Base-by-base conservation (phyloP, 2,797 vertebrate genomes). In the Chiloscyllium punctatum region DNA sequence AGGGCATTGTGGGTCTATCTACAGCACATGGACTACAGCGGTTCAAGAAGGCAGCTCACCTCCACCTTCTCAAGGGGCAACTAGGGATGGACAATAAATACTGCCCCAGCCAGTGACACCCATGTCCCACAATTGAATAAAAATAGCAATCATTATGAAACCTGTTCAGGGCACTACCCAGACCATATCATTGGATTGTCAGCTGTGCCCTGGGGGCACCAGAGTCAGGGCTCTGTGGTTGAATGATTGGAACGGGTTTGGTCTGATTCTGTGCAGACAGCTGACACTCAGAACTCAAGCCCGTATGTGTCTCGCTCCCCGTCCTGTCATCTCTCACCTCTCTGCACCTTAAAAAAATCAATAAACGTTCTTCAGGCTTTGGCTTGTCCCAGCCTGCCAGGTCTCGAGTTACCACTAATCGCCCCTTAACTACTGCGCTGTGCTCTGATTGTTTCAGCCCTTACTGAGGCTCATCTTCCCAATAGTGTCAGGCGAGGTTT, bases 401-500 rank as follows among this genome's bases (percentile, higher is more conserved):
- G 66, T 69, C 62, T 92, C 62, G 23, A 42, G 90, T 42, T 92
- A 92, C n/a, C 66, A 69, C 66, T 92, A 92, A 69, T 92, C 66
- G n/a, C n/a, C n/a, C 37, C 66, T 42, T 92, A 92, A 92, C 90
- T 42, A 16, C 8, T 69, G 62, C 90, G 42, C 62, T 42, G 18
- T 69, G 62, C 66, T 68, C 23, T 69, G 90, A 92, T 92, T 92
- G 90, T 37, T 69, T 92, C n/a, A 92, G 69, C 66, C 90, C 53
- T 68, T 92, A n/a, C 90, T 42, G 21, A 21, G 9, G 66, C 62
- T 92, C 66, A 69, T 92, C 90, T 92, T 92, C 62, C 90, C 62
- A 69, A 37, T 42, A 9, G 90, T 42, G 90, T 68, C 62, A 92
- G 69, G 57, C 62, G 42, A 23, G 48, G 66, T 62, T 69, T 92